phyloP scores from a whole-genome alignment of 2,797 vertebrate species.

The Odontamblyopus rebecca region DNA sequence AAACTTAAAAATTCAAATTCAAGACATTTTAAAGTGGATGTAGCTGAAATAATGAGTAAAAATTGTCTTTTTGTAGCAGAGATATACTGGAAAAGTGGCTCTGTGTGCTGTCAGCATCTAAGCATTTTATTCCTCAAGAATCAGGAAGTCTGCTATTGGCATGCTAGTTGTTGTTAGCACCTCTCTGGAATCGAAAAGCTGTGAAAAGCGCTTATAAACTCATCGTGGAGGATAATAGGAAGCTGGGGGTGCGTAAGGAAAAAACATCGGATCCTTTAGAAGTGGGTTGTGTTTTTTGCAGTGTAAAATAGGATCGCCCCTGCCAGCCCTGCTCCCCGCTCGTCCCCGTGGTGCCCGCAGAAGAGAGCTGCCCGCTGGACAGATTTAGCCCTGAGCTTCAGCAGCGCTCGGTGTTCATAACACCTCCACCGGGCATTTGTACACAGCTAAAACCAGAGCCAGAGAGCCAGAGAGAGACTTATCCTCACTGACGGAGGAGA shows the following conservation, averaged over 20 bases:
- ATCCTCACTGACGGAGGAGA: slow-evolving; percentile 24
- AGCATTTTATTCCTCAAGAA: not conserved
- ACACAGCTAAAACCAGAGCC: slow-evolving; percentile 43
- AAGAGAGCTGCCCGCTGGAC: slow-evolving; percentile 61
- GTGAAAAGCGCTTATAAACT: not conserved
- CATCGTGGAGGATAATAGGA: not conserved
- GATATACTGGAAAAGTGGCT: too few species aligned
- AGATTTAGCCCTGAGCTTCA: slow-evolving; percentile 51
- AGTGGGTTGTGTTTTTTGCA: not conserved
- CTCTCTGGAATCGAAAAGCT: not conserved
- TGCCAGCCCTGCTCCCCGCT: slow-evolving; percentile 64
- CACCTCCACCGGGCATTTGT: slow-evolving; percentile 66
- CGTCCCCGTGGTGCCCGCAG: slow-evolving; percentile 60
- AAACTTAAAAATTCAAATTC: too few species aligned
- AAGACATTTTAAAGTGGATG: too few species aligned
- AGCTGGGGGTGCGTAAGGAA: too few species aligned
- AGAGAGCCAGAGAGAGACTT: slow-evolving; percentile 21
- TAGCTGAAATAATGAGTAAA: too few species aligned
- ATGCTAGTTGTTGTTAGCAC: not conserved
- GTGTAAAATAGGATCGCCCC: slow-evolving; percentile 55
- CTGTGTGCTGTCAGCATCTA: not conserved
- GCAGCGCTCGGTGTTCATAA: slow-evolving; percentile 56
- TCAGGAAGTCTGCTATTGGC: not conserved
- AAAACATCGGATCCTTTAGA: too few species aligned
- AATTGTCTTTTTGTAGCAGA: too few species aligned